These are phyloP conservation scores for Thaumatotibia leucotreta DNA, from an alignment of 1,140 invertebrate genomes.

Conservation along the genomic window DNA sequence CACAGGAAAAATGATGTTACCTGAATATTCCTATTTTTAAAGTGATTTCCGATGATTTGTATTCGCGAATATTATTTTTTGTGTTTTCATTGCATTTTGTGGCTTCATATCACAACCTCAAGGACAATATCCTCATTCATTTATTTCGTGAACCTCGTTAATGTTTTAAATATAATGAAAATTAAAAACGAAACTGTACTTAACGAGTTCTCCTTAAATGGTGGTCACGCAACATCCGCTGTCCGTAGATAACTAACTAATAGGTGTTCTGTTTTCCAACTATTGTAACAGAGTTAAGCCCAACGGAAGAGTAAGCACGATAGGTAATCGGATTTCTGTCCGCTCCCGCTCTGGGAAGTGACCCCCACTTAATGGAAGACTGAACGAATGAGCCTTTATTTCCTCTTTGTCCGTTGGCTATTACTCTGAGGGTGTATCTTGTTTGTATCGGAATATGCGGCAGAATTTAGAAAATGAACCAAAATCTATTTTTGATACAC, in stretches of 20 bases:
- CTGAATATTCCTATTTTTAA: too few species aligned
- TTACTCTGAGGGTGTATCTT: conserved; percentile 23
- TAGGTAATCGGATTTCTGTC: conserved; percentile 49
- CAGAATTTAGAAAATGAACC: too few species aligned
- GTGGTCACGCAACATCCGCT: not conserved
- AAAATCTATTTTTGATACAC: too few species aligned
- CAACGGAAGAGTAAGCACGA: conserved; percentile 41
- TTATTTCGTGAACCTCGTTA: too few species aligned
- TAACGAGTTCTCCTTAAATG: not conserved
- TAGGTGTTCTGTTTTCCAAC: conserved; percentile 14
- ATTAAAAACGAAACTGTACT: too few species aligned
- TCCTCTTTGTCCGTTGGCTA: conserved; percentile 38
- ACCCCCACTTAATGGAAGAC: conserved; percentile 50
- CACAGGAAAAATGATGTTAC: too few species aligned
- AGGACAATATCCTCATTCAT: too few species aligned
- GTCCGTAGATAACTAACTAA: conserved; percentile 3
- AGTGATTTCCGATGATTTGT: too few species aligned
- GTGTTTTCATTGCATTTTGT: too few species aligned
- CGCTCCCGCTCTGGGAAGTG: conserved; percentile 51
- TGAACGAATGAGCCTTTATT: conserved; percentile 52
- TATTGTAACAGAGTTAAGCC: conserved; percentile 15
- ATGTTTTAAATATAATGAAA: too few species aligned
- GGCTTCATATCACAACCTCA: too few species aligned
- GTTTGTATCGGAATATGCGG: not conserved
- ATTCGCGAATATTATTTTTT: too few species aligned